phyloP scores from a whole-genome alignment of 2,888 invertebrate genomes.

The Cantharis nigra region DNA sequence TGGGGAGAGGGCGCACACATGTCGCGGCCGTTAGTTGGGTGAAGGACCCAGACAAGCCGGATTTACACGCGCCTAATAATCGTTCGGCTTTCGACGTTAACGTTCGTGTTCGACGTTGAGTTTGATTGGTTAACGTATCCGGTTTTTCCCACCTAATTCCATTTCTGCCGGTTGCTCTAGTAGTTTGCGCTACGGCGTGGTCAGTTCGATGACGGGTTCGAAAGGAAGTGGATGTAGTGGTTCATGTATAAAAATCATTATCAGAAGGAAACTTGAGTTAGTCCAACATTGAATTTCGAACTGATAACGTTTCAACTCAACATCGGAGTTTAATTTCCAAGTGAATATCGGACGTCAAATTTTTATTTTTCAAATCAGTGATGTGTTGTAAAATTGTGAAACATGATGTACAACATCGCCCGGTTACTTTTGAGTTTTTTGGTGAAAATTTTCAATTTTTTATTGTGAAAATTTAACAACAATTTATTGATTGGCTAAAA shows the following conservation, averaged over 20 bases:
- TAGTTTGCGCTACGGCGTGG: constrained; percentile 43
- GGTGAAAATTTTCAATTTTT: neutral
- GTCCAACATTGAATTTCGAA: neutral
- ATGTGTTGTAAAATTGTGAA: constrained; percentile 21
- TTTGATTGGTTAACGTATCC: constrained; percentile 20
- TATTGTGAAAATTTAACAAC: neutral
- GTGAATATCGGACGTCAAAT: neutral
- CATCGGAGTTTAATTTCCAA: neutral
- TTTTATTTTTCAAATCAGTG: neutral
- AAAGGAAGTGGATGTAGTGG: neutral
- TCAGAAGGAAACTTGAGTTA: neutral
- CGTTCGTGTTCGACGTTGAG: constrained; percentile 33
- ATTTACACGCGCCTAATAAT: constrained; percentile 48
- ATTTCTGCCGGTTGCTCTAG: constrained; percentile 43
- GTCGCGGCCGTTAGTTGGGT: constrained; percentile 57
- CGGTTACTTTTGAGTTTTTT: constrained; percentile 4
- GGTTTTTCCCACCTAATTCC: constrained; percentile 32
- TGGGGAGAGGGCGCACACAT: constrained; percentile 36
- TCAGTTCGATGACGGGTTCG: constrained; percentile 43
- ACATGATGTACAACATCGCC: constrained; percentile 7
- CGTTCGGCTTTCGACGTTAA: constrained; percentile 29
- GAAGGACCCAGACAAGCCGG: constrained; percentile 58
- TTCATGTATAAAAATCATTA: neutral
- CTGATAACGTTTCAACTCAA: neutral
- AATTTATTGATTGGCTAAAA: neutral